Evolutionary conservation across 2,797 vertebrate genomes (phyloP).

Genomic region (Acanthurus tractus): DNA sequence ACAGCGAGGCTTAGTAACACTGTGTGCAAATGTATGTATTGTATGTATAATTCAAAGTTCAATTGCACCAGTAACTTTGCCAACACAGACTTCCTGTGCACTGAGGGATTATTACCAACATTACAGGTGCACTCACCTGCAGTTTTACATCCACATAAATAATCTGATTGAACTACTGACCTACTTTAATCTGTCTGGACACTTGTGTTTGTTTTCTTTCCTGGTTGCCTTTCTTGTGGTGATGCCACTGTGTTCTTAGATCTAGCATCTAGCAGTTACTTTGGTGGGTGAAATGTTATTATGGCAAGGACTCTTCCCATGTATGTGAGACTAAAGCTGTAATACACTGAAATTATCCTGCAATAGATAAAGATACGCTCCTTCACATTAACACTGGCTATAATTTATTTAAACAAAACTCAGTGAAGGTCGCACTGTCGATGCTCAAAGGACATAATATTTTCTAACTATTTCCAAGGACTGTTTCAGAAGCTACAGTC

Average conservation of each 20-base stretch:
- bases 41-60: not conserved
- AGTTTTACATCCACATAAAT: not conserved
- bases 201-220: not conserved
- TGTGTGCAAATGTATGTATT: not conserved
- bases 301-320: not conserved
- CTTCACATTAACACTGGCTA: constrained; percentile 21
- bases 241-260: not conserved
- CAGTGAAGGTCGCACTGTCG: constrained; percentile 59
- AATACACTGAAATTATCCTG: constrained; percentile 6
- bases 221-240: not conserved
- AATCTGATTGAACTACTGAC: not conserved
- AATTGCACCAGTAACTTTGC: not conserved
- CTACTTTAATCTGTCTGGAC: not conserved
- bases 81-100: not conserved
- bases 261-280: not conserved
- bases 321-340: constrained; percentile 8
- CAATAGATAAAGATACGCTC: not conserved
- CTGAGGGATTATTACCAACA: constrained; percentile 9
- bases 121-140: not conserved
- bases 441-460: constrained; percentile 43
- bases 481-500: constrained; percentile 37
- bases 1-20: not conserved
- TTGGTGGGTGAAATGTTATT: no score
- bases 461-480: constrained; percentile 52
- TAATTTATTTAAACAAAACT: constrained; percentile 42